A percentile compares a stretch with the other conserved stretches of the same genome.
These are phyloP conservation scores for Xanthorhoe designata DNA, from an alignment of 2,888 invertebrate species.

Conservation along the genomic window DNA sequence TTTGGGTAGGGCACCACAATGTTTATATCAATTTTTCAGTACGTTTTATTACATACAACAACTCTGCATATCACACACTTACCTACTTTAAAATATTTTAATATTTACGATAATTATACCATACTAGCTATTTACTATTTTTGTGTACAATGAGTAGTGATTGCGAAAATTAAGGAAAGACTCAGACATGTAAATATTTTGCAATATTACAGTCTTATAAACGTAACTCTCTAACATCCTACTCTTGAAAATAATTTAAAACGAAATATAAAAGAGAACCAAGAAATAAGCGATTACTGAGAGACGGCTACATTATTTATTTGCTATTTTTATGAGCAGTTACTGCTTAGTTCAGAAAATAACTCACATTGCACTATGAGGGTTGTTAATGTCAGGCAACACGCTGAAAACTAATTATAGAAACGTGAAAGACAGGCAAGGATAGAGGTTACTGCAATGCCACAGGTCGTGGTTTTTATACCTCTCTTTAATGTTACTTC, in stretches of 20 bases:
- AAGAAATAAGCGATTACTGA: background rate
- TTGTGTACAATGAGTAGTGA: too few species aligned
- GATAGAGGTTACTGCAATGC: slow-evolving; percentile 68
- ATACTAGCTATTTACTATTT: too few species aligned
- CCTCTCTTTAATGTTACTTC: slow-evolving; percentile 81
- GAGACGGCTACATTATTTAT: background rate
- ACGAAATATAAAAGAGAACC: too few species aligned
- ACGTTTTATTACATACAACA: background rate
- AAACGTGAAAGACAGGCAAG: slow-evolving; percentile 57
- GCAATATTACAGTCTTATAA: too few species aligned
- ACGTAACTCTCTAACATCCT: too few species aligned
- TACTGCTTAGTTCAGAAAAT: background rate
- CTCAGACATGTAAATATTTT: too few species aligned
- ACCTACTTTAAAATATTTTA: too few species aligned
- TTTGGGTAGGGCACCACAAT: slow-evolving; percentile 21
- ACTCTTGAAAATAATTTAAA: too few species aligned
- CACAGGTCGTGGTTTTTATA: slow-evolving; percentile 83
- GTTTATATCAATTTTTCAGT: background rate
- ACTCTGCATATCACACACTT: background rate
- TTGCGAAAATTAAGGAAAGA: too few species aligned
- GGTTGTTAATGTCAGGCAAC: slow-evolving; percentile 1
- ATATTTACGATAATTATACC: too few species aligned
- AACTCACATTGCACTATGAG: background rate
- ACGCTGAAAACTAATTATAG: slow-evolving; percentile 26
- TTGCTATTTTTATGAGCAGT: background rate